Evolutionary conservation across 2,113 vertebrate species (phyloP), one percentile per base, ranked within the genome.

Genomic region (Petromus typicus): DNA sequence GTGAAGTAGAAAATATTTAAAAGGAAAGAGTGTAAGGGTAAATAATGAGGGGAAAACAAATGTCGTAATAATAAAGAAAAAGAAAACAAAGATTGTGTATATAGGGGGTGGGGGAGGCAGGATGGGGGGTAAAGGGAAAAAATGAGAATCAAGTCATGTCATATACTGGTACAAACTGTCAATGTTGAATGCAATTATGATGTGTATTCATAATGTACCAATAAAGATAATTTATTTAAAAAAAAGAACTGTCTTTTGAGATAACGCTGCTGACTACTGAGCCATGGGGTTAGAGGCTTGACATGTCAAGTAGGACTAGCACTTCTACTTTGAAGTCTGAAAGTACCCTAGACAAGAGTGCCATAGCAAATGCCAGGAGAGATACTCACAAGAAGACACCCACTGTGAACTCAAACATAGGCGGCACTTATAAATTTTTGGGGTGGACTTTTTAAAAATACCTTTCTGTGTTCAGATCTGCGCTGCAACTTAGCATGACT

Each of bases 391-490:
- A 9, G n/a, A n/a, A 79, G 89, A 90, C 76, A n/a, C 18, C n/a
- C 17, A 25, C 78, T n/a, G 16, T 23, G 67, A 90, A 67, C 27
- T 11, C 5, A 66, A 59, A 94, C 25, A 69, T 32, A 22, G 34
- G 64, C 71, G 8, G 16, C 48, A 64, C 40, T 67, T 95, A 91
- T 6, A 22, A 91, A 37, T 73, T 91, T 17, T 83, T 91, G 67
- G 10, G 20, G 69, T 54, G 48, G 48, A 20, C 6, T 83, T 96
- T 83, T 48, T n/a, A n/a, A n/a, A 85, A 93, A 73, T 64, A 34
- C 25, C 90, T 86, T 83, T 86, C 34, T 92, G 1, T 80, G 23
- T 48, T 89, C 63, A 96, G 80, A 93, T 8, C 34, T 56, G 16
- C 25, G 22, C 54, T 94, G 16, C 37, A 59, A 75, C 34, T 66